Conservation (phyloP, 2,888 invertebrate species). For the Torymus tubicola region DNA sequence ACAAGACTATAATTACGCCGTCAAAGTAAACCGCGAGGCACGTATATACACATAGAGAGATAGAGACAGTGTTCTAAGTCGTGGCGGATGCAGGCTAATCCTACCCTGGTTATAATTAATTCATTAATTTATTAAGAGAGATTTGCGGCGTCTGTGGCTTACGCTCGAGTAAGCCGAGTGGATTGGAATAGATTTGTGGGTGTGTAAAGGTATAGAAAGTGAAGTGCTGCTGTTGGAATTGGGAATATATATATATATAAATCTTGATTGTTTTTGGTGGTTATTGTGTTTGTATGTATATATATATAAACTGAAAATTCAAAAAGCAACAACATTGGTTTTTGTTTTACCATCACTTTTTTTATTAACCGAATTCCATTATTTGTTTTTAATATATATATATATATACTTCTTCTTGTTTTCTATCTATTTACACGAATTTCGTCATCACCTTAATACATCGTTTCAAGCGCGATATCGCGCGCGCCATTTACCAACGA, state of each 20-base stretch:
- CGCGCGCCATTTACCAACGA: slow-evolving; percentile 2
- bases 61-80: slow-evolving; percentile 61
- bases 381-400: slow-evolving; percentile 54
- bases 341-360: slow-evolving; percentile 56
- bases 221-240: not conserved
- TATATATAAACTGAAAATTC: too few species aligned
- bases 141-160: slow-evolving; percentile 13
- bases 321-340: not conserved
- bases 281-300: too few species aligned
- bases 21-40: slow-evolving; percentile 51
- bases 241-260: not conserved
- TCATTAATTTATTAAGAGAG: slow-evolving; percentile 60
- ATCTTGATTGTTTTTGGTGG: too few species aligned
- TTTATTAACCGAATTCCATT: slow-evolving; percentile 72
- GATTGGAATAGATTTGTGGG: slow-evolving; percentile 26
- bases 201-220: not conserved
- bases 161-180: slow-evolving; percentile 25
- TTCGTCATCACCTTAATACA: not conserved
- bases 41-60: too few species aligned
- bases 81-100: slow-evolving; percentile 50
- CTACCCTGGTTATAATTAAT: slow-evolving; percentile 67
- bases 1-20: slow-evolving; percentile 43
- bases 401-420: slow-evolving; percentile 64
- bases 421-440: slow-evolving; percentile 56
- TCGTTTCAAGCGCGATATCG: slow-evolving; percentile 29